phyloP scores from a whole-genome alignment of 2,113 vertebrate genomes.

The Athene cunicularia region DNA sequence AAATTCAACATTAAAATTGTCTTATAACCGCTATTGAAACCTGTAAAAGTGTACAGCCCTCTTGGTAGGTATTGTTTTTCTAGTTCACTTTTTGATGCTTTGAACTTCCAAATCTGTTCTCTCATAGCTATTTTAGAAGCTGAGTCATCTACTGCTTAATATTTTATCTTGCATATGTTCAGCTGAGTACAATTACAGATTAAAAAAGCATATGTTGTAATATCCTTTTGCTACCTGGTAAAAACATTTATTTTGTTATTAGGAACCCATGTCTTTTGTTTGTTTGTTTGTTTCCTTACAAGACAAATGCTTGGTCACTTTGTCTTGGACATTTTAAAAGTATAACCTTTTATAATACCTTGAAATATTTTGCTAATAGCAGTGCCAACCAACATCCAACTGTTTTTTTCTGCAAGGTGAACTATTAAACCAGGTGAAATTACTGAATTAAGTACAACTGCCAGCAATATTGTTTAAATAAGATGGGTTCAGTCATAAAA shows the following conservation, averaged over 20 bases:
- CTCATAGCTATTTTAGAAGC: background rate
- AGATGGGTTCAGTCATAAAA: background rate
- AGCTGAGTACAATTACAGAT: background rate
- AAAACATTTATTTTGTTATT: slow-evolving; percentile 29
- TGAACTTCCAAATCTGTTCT: background rate
- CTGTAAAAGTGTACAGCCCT: background rate
- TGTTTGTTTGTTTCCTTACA: background rate
- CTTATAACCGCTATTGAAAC: background rate
- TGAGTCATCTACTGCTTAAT: background rate
- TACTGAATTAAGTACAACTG: background rate
- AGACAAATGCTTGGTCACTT: background rate
- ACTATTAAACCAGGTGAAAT: slow-evolving; percentile 1
- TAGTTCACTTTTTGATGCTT: background rate
- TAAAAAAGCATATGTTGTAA: slow-evolving; percentile 6
- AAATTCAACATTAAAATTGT: background rate
- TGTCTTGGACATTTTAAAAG: background rate
- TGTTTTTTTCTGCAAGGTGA: background rate
- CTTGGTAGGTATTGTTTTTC: background rate
- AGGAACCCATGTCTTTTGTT: background rate
- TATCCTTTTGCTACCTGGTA: background rate
- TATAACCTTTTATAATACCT: background rate
- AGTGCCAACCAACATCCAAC: background rate
- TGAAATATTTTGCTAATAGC: slow-evolving; percentile 5
- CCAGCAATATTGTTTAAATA: background rate
- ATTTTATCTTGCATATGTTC: background rate